These are phyloP conservation scores for Tigriopus californicus DNA, from an alignment of 2,888 invertebrate genomes.

Conservation along the genomic window DNA sequence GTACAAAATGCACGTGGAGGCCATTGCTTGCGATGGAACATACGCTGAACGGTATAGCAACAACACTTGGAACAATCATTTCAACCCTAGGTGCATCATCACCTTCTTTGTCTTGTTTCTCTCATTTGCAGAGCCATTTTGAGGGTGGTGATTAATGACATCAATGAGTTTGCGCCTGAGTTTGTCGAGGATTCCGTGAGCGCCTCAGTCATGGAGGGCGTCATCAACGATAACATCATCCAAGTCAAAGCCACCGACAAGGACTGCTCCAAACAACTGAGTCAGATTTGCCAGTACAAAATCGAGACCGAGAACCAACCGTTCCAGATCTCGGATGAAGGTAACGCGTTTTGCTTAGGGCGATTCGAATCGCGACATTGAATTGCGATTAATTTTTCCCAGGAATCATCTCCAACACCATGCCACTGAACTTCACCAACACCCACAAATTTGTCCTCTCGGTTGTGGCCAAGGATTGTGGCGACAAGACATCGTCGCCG, in stretches of 20 bases:
- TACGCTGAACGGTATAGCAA: constrained; percentile 54
- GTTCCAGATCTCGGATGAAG: constrained; percentile 78
- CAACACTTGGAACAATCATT: background rate
- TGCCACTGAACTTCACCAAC: constrained; percentile 72
- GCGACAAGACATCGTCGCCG: constrained; percentile 78
- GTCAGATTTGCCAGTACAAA: constrained; percentile 93
- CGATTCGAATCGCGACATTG: background rate
- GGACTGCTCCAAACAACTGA: constrained; percentile 85
- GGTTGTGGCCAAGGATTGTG: constrained; percentile 92
- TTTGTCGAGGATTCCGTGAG: constrained; percentile 23
- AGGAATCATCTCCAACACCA: constrained; percentile 58
- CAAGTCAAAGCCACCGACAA: constrained; percentile 77
- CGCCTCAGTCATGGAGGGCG: no score
- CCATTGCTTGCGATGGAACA: constrained; percentile 71
- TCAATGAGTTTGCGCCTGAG: constrained; percentile 83
- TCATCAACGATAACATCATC: constrained; percentile 43
- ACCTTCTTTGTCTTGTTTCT: constrained; percentile 22
- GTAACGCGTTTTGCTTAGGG: constrained; percentile 28
- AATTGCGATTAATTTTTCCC: background rate
- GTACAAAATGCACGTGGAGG: constrained; percentile 88
- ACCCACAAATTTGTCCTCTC: constrained; percentile 90
- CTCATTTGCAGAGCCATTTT: background rate
- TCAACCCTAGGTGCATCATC: background rate
- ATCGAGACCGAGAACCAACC: constrained; percentile 76
- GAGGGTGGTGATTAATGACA: constrained; percentile 71